Base-by-base conservation (phyloP, 2,797 vertebrate genomes). In the Aulostomus chinensis region DNA sequence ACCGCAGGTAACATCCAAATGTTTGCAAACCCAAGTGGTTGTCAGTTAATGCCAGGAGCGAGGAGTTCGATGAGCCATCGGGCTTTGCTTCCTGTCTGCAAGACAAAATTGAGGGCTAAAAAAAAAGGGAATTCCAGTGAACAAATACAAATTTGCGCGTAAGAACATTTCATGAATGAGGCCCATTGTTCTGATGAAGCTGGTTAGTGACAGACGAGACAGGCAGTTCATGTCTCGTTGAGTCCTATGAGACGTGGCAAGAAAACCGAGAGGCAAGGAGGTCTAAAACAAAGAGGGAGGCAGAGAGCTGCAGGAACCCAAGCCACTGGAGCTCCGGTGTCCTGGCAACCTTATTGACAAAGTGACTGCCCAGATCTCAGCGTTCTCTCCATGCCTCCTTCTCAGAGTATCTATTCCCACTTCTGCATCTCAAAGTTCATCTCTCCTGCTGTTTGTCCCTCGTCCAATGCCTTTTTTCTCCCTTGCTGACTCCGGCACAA, bases 251-350 rank as follows among this genome's bases (percentile, higher is more conserved):
- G 45, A 69, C 0, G 30, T 31, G 31, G 34, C 21, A 18, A 7
- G 37, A 21, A 37, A 56, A 50, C 5, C 17, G 20, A 65, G 30
- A 10, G 16, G 14, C 21, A 49, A 50, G 17, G 22, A 58, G 42
- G 54, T 54, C 57, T 37, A 16, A 65, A 54, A 37, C 55, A 54
- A 32, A 43, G 33, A 33, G 28, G 26, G 30, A 46, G 24, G 37
- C 28, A 34, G 28, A 30, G 31, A 47, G 25, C 47, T 60, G 41
- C n/a, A n/a, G 55, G 52, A 58, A 59, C 25, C 33, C 36, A 76
- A 62, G 71, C 78, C 65, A 38, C 53, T 16, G 49, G 59, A 60
- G 54, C 48, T 52, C 45, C 65, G 69, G 17, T 50, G 37, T 51
- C 30, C 57, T 47, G 63, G 50, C 68, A 64, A 46, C 41, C 33